Evolutionary conservation across 2,888 invertebrate genomes (phyloP), one percentile per base, ranked within the genome.

Genomic region (Limnephilus lunatus): DNA sequence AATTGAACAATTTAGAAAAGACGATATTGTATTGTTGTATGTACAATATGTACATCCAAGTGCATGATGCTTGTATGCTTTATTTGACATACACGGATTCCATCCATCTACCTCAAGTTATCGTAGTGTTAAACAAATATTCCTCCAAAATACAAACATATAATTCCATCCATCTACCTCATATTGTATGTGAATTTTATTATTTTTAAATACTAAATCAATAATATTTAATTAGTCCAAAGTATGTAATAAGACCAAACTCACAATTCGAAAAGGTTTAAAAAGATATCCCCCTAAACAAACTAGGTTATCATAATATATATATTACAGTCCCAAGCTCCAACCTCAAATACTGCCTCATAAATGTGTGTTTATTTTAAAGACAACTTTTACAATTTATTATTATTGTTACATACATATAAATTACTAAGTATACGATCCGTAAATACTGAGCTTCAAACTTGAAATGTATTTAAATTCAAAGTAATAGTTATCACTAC

Each of bases 141-240:
- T 94, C 94, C 93, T 93, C 92, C 93, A 93, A 93, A 93, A 93
- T 93, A 93, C 93, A 94, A 94, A 94, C 93, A 92, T 94, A 94
- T 94, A 96, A 97, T 97, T 97, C 97, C 97, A 97, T 97, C 97
- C 97, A 97, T 96, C 97, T 97, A 97, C 97, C 97, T 97, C 97
- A 97, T 96, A 96, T 96, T 96, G 96, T 96, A 96, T 96, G 96
- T 96, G 96, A 96, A 96, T 96, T 96, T 96, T 93, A 96, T 92
- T 93, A 92, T 92, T 93, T 89, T 93, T 92, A 91, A 91, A 91
- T 92, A 87, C 68, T 87, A 90, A 90, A 44, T 91, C 89, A 83
- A 90, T 82, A 81, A 89, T 92, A 91, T 91, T 83, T 87, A 90
- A 87, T 91, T 91, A 91, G 85, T 91, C 80, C 39, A 86, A 82